phyloP scores from a whole-genome alignment of 2,888 invertebrate genomes.

The Tricholauxania praeusta region DNA sequence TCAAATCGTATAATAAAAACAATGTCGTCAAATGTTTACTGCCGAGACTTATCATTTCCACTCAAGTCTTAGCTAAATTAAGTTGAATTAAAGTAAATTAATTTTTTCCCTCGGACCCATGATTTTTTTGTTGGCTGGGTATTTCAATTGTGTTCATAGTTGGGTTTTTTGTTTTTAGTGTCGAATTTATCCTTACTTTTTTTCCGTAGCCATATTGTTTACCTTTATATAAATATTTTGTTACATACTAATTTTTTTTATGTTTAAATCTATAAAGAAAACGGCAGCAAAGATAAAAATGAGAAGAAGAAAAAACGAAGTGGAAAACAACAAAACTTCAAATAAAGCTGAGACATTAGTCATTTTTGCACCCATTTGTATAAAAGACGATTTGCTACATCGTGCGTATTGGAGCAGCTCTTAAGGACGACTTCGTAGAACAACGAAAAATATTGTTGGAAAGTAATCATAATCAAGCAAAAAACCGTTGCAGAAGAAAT shows the following conservation, averaged over 20 bases:
- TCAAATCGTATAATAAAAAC: too few relatives aligned
- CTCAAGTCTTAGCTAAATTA: too few relatives aligned
- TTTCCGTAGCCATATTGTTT: too few relatives aligned
- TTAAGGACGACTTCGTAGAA: slow-evolving; percentile 4
- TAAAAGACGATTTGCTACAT: slow-evolving; percentile 11
- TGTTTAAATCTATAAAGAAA: slow-evolving; percentile 33
- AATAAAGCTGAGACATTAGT: slow-evolving; percentile 28
- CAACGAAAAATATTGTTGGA: slow-evolving; percentile 29
- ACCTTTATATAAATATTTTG: too few relatives aligned
- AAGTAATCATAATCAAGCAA: slow-evolving; percentile 4
- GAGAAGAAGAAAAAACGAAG: slow-evolving; percentile 42
- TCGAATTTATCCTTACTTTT: too few relatives aligned
- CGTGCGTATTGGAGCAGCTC: not conserved
- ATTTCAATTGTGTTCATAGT: too few relatives aligned
- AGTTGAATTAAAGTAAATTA: too few relatives aligned
- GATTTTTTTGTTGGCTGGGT: too few relatives aligned
- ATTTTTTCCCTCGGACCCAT: too few relatives aligned
- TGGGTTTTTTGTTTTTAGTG: too few relatives aligned
- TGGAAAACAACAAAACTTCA: slow-evolving; percentile 33
- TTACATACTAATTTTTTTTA: slow-evolving; percentile 11
- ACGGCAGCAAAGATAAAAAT: slow-evolving; percentile 37
- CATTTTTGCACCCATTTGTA: not conserved
- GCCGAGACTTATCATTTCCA: too few relatives aligned
- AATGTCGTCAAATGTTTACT: too few relatives aligned
- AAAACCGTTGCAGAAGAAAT: not conserved